Base-by-base conservation (phyloP, 1,140 invertebrate genomes). In the Chelonus insularis region DNA sequence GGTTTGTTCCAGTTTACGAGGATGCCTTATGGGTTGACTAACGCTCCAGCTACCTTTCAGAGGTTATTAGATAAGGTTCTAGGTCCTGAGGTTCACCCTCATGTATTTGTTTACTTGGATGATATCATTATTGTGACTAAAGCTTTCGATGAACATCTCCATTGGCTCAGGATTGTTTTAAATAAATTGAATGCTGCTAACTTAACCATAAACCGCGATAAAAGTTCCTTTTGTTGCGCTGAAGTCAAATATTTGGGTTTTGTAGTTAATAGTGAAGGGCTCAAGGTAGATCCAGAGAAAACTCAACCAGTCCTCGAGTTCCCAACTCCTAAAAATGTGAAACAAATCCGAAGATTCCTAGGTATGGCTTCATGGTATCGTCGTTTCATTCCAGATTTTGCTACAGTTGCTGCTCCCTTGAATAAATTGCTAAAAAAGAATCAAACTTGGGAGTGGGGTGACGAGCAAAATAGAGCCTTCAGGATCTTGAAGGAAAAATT, bases 281-380 rank as follows among this genome's bases (percentile, higher is more conserved):
- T 39, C 1, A 6, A 39, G 1, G 11, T 14, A 1, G 11, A 39
- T 1, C 37, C 37, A 0, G 65, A 65, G 0, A 78, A 78, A 48
- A 41, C 68, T 0, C 34, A 4, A 12, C 72, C 76, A 5, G 71
- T 82, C 20, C 0, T 70, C 63, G 4, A 58, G 48, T 37, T 43
- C 41, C n/a, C 74, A 70, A 11, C 45, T 68, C 68, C 77, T 4
- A 69, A 51, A 23, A 77, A 58, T 54, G 54, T 71, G 4, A 78
- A 72, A 23, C 71, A 81, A 36, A 16, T 84, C 0, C 54, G 76
- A 23, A 39, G 72, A 2, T 84, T 85, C 62, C 52, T 84, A 0
- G 82, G 83, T 0, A 77, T 82, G 56, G 67, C 73, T 0, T 68
- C 68, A 0, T 80, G 74, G 77, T 80, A 79, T 41, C 45, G 75